Percentiles rank a stretch among this genome's conserved stretches.
phyloP scores from a whole-genome alignment of 2,113 vertebrate genomes.

The Menidia beryllina region DNA sequence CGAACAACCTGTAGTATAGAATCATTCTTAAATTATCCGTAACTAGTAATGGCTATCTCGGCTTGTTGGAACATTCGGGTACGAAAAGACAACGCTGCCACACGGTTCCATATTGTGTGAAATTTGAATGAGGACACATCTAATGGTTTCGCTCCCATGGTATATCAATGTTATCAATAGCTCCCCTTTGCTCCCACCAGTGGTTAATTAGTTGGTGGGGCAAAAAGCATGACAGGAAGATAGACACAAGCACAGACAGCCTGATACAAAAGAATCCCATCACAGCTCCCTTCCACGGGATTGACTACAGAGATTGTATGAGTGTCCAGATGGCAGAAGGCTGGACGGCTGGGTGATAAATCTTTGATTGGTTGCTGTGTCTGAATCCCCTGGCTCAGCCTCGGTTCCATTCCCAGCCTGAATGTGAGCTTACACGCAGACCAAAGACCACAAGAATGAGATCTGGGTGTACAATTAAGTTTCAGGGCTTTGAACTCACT shows the following conservation, averaged over 20 bases:
- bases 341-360: conserved; percentile 73
- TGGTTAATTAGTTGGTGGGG: conserved; percentile 43
- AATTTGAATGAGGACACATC: conserved; percentile 25
- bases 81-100: not conserved
- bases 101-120: not conserved
- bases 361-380: conserved; percentile 77
- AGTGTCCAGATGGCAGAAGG: conserved; percentile 70
- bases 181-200: conserved; percentile 38
- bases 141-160: not conserved
- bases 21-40: conserved; percentile 12
- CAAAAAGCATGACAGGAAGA: conserved; percentile 37
- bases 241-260: conserved; percentile 21
- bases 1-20: conserved; percentile 16
- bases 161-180: conserved; percentile 53
- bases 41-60: conserved; percentile 3
- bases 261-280: conserved; percentile 59
- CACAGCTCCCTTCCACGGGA: conserved; percentile 40
- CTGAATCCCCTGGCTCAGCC: conserved; percentile 63
- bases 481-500: conserved; percentile 38
- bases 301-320: conserved; percentile 57
- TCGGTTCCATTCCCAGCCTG: conserved; percentile 51
- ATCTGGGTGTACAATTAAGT: conserved; percentile 61
- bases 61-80: not conserved
- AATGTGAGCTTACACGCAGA: conserved; percentile 21
- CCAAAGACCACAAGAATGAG: conserved; percentile 45